A percentile compares a stretch with the other conserved stretches of the same genome.
Evolutionary conservation across 2,888 invertebrate species (phyloP).

Genomic region (Lasioglossum vierecki): DNA sequence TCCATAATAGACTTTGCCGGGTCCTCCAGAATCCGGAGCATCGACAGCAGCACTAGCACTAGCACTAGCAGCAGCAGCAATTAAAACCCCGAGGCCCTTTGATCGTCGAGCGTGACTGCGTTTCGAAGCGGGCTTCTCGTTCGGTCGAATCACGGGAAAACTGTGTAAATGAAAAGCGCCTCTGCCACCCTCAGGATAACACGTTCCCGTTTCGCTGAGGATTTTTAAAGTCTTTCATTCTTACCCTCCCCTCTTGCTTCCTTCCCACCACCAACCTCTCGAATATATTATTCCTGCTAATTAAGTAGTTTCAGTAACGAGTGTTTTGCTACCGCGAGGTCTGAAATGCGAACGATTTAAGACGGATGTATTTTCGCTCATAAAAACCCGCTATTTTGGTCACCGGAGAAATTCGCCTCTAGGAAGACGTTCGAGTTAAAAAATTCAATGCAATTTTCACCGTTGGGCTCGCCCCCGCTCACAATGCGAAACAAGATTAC

Average conservation of each 20-base stretch:
- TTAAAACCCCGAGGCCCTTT: slow-evolving; percentile 57
- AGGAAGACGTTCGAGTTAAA: not conserved
- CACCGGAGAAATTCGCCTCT: not conserved
- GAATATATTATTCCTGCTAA: slow-evolving; percentile 41
- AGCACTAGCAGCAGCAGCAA: slow-evolving; percentile 31
- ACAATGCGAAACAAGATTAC: not conserved
- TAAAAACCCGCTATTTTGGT: not conserved
- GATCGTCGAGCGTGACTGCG: slow-evolving; percentile 47
- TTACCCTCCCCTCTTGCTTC: not conserved
- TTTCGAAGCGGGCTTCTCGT: slow-evolving; percentile 21
- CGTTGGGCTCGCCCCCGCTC: not conserved
- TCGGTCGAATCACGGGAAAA: not conserved
- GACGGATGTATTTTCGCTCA: not conserved
- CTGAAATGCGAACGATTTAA: slow-evolving; percentile 16
- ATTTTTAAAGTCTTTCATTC: slow-evolving; percentile 21
- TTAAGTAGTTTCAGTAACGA: slow-evolving; percentile 37
- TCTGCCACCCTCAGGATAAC: not conserved
- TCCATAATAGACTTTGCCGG: slow-evolving; percentile 32
- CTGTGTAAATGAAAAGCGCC: slow-evolving; percentile 26
- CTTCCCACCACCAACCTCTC: not conserved
- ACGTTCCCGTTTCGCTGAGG: slow-evolving; percentile 25
- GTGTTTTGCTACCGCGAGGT: slow-evolving; percentile 1
- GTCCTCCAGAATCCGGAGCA: slow-evolving; percentile 28
- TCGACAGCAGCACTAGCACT: not conserved
- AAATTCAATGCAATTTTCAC: slow-evolving; percentile 1